These are phyloP conservation scores for Tetramorium simillimum DNA, from an alignment of 1,140 invertebrate species.

Conservation along the genomic window DNA sequence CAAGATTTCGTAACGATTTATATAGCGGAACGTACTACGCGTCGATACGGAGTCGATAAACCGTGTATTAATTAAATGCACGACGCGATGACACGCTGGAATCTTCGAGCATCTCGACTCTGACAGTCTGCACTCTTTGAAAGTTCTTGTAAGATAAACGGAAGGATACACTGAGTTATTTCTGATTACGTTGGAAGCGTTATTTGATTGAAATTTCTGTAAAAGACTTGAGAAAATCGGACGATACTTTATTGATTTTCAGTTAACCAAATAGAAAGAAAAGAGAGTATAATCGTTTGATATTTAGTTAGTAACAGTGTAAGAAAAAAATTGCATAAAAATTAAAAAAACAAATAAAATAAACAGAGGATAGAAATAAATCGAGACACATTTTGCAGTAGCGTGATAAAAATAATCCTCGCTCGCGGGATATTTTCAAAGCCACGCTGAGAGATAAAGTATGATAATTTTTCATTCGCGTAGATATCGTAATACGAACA, in stretches of 20 bases:
- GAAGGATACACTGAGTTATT: background rate
- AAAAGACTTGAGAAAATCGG: background rate
- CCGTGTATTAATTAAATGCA: slow-evolving; percentile 60
- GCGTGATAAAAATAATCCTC: background rate
- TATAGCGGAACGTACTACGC: slow-evolving; percentile 53
- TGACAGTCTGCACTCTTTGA: background rate
- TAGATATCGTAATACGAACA: slow-evolving; percentile 19
- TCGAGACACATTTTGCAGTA: background rate
- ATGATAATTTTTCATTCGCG: slow-evolving; percentile 9
- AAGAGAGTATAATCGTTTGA: background rate
- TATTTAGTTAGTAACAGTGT: background rate
- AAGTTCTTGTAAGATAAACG: slow-evolving; percentile 15
- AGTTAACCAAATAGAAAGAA: background rate
- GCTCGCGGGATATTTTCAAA: background rate
- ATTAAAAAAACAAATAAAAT: background rate
- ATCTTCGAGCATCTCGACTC: background rate
- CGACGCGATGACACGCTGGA: background rate
- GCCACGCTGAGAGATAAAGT: background rate
- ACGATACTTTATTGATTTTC: background rate
- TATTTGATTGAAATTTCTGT: background rate
- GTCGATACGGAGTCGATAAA: slow-evolving; percentile 51
- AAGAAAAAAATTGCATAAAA: background rate
- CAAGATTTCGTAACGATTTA: slow-evolving; percentile 63
- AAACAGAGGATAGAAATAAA: background rate
- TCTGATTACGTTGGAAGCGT: slow-evolving; percentile 8